phyloP scores from a whole-genome alignment of 2,888 invertebrate species.

The Nasonovia ribisnigri region DNA sequence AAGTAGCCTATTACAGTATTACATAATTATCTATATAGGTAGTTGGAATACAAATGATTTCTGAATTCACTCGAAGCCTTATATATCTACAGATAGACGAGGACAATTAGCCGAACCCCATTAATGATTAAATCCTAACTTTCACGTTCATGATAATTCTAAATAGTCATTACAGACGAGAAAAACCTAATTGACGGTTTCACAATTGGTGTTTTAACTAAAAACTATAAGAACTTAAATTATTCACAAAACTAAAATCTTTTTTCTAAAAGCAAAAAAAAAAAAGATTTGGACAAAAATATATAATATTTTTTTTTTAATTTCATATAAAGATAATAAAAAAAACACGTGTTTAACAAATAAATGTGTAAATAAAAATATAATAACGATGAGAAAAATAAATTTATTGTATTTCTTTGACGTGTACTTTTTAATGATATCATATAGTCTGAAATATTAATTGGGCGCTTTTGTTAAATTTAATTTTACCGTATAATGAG shows the following conservation, averaged over 20 bases:
- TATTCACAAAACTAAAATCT: not conserved
- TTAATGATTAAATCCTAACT: not conserved
- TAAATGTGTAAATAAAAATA: not conserved
- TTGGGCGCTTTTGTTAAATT: conserved; percentile 50
- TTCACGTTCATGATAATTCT: not conserved
- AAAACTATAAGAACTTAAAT: not conserved
- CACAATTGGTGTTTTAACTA: not conserved
- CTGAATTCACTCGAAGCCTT: not conserved
- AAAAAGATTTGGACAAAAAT: not conserved
- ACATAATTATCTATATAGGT: not conserved
- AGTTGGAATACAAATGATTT: not conserved
- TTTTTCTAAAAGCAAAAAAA: not conserved
- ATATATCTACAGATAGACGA: not conserved
- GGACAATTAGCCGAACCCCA: not conserved
- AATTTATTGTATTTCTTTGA: conserved; percentile 36
- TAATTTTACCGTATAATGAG: conserved; percentile 45
- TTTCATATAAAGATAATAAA: not conserved
- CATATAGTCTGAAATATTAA: conserved; percentile 18
- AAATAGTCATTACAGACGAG: not conserved
- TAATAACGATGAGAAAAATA: conserved; percentile 27
- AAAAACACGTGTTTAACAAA: not conserved
- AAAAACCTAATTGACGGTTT: not conserved
- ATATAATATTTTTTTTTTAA: not conserved
- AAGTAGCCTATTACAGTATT: not conserved
- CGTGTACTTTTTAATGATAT: conserved; percentile 38